A percentile compares a stretch with the other conserved stretches of the same genome.
Evolutionary conservation across 2,888 invertebrate genomes (phyloP).

Genomic region (Pogonocherus hispidulus): DNA sequence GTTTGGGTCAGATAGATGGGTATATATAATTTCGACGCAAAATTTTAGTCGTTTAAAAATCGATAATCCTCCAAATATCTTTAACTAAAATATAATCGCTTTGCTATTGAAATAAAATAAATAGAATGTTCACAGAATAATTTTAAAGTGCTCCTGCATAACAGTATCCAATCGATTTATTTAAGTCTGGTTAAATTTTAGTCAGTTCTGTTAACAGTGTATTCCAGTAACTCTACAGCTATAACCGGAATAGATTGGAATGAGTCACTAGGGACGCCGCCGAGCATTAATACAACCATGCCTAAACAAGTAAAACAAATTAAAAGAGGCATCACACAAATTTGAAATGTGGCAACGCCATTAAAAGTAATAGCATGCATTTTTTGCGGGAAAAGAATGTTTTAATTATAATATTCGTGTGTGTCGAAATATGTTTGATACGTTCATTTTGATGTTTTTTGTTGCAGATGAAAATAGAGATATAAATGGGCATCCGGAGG

Average conservation of each 20-base stretch:
- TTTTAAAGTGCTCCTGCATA: too few relatives aligned
- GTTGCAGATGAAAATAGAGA: slow-evolving; percentile 88
- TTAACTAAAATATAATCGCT: too few relatives aligned
- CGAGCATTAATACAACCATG: slow-evolving; percentile 16
- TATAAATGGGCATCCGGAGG: slow-evolving; percentile 88
- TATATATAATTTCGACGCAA: too few relatives aligned
- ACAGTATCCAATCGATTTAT: slow-evolving; percentile 1
- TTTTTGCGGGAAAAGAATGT: slow-evolving; percentile 15
- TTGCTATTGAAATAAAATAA: too few relatives aligned
- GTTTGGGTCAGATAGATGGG: too few relatives aligned
- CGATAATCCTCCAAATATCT: too few relatives aligned
- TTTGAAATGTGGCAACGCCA: slow-evolving; percentile 14
- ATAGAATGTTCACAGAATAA: too few relatives aligned
- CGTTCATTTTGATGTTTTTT: slow-evolving; percentile 40
- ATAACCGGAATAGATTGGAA: slow-evolving; percentile 27
- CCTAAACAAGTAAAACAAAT: slow-evolving; percentile 30
- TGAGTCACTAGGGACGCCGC: slow-evolving; percentile 19
- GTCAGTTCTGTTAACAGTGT: slow-evolving; percentile 17
- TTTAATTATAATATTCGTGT: slow-evolving; percentile 29
- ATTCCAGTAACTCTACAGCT: slow-evolving; percentile 17
- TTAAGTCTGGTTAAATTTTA: background rate
- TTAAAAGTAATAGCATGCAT: slow-evolving; percentile 10
- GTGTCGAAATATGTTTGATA: slow-evolving; percentile 25
- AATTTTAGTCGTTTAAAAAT: too few relatives aligned
- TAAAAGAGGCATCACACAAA: slow-evolving; percentile 17